phyloP scores from a whole-genome alignment of 2,888 invertebrate genomes.

The Protonemura montana region DNA sequence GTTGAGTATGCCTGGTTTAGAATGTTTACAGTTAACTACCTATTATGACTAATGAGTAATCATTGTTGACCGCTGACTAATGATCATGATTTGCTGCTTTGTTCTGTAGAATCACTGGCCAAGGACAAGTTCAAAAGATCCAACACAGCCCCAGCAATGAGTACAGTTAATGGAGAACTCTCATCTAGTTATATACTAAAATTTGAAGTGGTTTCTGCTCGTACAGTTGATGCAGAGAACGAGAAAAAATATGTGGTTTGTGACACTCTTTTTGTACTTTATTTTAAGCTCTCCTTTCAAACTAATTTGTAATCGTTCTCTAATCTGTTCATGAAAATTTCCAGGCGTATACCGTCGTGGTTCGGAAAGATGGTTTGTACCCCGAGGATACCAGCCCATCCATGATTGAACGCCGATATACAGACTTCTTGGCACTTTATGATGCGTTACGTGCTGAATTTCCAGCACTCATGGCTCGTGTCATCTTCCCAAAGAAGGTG shows the following conservation, averaged over 20 bases:
- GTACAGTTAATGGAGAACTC: conserved; percentile 21
- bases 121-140: conserved; percentile 41
- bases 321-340: neutral
- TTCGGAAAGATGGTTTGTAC: conserved; percentile 66
- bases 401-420: conserved; percentile 74
- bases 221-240: conserved; percentile 67
- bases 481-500: conserved; percentile 74
- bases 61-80: neutral
- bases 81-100: neutral
- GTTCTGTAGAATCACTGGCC: conserved; percentile 47
- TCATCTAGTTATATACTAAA: conserved; percentile 56
- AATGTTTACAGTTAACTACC: neutral
- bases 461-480: conserved; percentile 63
- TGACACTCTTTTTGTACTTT: conserved; percentile 14
- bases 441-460: conserved; percentile 67
- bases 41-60: neutral
- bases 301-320: neutral
- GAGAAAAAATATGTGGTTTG: conserved; percentile 72
- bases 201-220: conserved; percentile 74
- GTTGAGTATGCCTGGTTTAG: too few relatives aligned
- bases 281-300: neutral
- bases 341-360: conserved; percentile 67
- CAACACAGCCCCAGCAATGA: conserved; percentile 23
- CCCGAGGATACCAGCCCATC: conserved; percentile 72
- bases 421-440: conserved; percentile 73